A percentile compares a stretch with the other conserved stretches of the same genome.
Evolutionary conservation across 2,113 vertebrate genomes (phyloP).

Genomic region (Glaucomys volans): DNA sequence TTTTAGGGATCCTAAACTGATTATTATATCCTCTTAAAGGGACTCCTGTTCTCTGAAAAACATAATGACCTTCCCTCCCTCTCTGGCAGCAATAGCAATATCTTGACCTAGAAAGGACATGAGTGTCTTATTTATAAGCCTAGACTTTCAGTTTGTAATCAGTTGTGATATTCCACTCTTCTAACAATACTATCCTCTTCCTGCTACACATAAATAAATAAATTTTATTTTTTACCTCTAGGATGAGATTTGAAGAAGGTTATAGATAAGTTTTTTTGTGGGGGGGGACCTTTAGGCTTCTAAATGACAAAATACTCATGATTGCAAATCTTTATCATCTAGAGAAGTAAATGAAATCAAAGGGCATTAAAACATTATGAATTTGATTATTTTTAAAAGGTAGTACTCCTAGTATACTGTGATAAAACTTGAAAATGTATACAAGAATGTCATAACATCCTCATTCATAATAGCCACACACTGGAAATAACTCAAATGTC

Average conservation of each 20-base stretch:
- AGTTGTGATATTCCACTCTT: background rate
- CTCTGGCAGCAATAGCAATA: background rate
- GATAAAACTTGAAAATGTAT: background rate
- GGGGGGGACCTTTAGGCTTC: background rate
- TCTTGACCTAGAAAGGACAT: background rate
- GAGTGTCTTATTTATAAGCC: background rate
- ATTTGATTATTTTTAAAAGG: conserved; percentile 4
- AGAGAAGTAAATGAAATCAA: background rate
- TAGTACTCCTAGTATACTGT: background rate
- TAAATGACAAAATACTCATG: conserved; percentile 11
- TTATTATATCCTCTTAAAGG: background rate
- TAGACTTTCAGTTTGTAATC: background rate
- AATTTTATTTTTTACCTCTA: background rate
- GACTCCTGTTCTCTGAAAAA: background rate
- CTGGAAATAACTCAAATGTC: background rate
- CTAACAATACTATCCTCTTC: background rate
- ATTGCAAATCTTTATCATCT: background rate
- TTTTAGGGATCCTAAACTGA: background rate
- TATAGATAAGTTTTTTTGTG: background rate
- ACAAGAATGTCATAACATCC: background rate
- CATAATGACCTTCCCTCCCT: background rate
- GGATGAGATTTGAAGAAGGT: background rate
- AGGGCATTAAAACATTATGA: conserved; percentile 12
- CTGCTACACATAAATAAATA: background rate
- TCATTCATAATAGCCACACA: background rate